Evolutionary conservation across 2,797 vertebrate genomes (phyloP).

Genomic region (Tolypeutes matacus): DNA sequence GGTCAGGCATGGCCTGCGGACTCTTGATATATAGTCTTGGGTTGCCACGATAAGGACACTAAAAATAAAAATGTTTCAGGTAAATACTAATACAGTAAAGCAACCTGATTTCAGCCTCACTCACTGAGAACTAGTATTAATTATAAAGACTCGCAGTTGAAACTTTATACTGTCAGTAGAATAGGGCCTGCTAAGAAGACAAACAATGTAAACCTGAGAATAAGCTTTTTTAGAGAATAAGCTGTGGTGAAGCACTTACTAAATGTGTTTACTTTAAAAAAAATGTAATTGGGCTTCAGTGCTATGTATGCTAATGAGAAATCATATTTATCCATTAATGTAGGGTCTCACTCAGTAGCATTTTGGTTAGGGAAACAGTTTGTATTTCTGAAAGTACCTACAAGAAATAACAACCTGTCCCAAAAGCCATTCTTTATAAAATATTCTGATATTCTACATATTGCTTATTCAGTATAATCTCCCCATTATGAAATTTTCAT

Average conservation of each 20-base stretch:
- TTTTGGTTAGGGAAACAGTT: background rate
- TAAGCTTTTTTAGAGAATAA: background rate
- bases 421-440: background rate
- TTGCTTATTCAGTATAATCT: slow-evolving; percentile 23
- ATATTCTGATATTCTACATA: background rate
- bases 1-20: background rate
- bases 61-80: slow-evolving; percentile 26
- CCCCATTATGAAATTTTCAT: background rate
- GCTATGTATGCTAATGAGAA: background rate
- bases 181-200: background rate
- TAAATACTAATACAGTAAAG: slow-evolving; percentile 6
- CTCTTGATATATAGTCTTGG: background rate
- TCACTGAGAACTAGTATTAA: slow-evolving; percentile 12
- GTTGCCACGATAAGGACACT: background rate
- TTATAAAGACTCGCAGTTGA: background rate
- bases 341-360: slow-evolving; percentile 24
- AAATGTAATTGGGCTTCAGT: background rate
- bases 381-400: background rate
- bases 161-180: background rate
- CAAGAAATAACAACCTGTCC: background rate
- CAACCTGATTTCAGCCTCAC: background rate
- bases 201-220: background rate
- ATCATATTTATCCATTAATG: background rate
- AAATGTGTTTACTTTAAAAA: slow-evolving; percentile 12
- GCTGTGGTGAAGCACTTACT: slow-evolving; percentile 1